Percentiles rank a stretch among this genome's conserved stretches.
Evolutionary conservation across 2,797 vertebrate genomes (phyloP).

Genomic region (Diplodus puntazzo): DNA sequence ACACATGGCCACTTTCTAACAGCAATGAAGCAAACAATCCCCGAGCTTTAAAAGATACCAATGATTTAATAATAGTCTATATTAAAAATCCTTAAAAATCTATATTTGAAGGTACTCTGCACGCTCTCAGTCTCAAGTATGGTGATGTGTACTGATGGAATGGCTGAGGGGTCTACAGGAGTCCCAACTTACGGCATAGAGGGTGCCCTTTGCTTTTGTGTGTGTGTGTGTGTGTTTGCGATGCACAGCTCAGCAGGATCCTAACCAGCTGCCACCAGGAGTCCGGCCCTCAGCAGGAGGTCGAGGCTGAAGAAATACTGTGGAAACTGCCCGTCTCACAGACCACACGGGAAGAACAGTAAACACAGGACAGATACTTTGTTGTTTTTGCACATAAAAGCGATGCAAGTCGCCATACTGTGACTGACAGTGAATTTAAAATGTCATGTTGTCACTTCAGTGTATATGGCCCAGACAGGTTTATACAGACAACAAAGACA

Average conservation of each 20-base stretch:
- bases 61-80: neutral
- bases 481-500: too few relatives aligned
- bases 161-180: neutral
- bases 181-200: neutral
- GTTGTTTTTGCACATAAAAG: conserved; percentile 7
- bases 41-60: neutral
- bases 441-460: neutral
- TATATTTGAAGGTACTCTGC: too few relatives aligned
- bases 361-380: conserved; percentile 8
- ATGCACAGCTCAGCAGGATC: conserved; percentile 64
- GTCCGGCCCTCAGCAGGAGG: conserved; percentile 62
- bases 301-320: conserved; percentile 60
- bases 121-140: neutral
- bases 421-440: neutral
- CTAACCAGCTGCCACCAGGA: conserved; percentile 72
- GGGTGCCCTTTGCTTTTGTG: conserved; percentile 12
- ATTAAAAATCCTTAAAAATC: neutral
- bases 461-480: too few relatives aligned
- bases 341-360: conserved; percentile 72
- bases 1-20: neutral
- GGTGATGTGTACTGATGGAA: neutral
- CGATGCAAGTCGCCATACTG: neutral
- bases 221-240: conserved; percentile 39
- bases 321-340: conserved; percentile 1
- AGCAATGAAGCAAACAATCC: too few relatives aligned